phyloP scores from a whole-genome alignment of 1,140 invertebrate genomes.

The Euglossa dilemma region DNA sequence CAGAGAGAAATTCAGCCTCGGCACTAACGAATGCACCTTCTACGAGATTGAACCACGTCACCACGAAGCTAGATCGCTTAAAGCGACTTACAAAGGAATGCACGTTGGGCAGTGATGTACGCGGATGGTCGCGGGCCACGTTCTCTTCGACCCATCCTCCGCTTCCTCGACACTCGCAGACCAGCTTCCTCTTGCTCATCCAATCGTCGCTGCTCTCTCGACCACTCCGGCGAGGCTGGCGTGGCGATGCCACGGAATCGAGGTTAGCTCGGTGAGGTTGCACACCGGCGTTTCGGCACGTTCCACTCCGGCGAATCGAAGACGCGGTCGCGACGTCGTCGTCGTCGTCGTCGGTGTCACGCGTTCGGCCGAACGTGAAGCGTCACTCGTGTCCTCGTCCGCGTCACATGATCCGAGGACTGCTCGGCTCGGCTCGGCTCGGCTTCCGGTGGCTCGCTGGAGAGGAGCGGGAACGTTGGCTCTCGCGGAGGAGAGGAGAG shows the following conservation, averaged over 20 bases:
- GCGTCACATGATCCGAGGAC: constrained; percentile 51
- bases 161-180: neutral
- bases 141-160: neutral
- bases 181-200: no score
- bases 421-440: neutral
- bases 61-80: neutral
- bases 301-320: constrained; percentile 38
- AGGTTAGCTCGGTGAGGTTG: constrained; percentile 13
- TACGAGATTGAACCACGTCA: neutral
- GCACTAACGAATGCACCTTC: neutral
- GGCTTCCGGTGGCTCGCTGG: no score
- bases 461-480: no score
- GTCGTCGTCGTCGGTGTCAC: constrained; percentile 43
- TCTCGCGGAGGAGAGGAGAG: constrained; percentile 27
- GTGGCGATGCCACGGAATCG: neutral
- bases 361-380: constrained; percentile 4
- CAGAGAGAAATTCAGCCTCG: neutral
- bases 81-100: neutral
- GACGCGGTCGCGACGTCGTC: constrained; percentile 16
- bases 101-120: neutral
- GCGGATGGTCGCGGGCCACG: neutral
- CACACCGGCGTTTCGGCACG: neutral
- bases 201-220: no score
- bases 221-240: neutral
- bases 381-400: constrained; percentile 41